phyloP scores from a whole-genome alignment of 2,797 vertebrate species.

The Margarornis squamiger region DNA sequence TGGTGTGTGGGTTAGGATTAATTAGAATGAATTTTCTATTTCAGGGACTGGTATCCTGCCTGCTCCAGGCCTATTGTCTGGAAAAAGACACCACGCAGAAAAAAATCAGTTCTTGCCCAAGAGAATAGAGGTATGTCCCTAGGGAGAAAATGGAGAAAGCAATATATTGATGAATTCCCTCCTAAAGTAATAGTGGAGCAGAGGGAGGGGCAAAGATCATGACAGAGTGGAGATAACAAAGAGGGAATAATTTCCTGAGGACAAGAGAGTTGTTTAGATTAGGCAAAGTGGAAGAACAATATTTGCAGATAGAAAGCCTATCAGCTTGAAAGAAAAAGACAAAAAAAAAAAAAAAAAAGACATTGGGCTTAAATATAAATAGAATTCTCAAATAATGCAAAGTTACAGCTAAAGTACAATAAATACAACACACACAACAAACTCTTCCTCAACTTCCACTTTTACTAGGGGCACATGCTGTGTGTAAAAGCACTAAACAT shows the following conservation, averaged over 20 bases:
- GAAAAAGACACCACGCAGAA: neutral
- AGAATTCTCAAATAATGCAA: neutral
- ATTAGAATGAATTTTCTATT: neutral
- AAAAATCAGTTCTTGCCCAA: neutral
- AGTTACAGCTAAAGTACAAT: neutral
- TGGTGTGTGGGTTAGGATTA: neutral
- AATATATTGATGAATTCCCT: neutral
- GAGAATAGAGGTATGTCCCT: neutral
- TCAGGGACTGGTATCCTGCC: neutral
- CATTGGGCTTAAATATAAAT: neutral
- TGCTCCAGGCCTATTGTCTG: neutral
- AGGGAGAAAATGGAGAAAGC: neutral
- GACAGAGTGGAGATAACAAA: neutral
- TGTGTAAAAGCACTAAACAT: neutral
- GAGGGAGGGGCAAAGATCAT: neutral
- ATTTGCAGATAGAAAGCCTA: neutral
- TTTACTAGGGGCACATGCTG: neutral
- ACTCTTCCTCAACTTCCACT: neutral
- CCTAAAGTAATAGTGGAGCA: neutral
- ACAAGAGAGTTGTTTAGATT: neutral
- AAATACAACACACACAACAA: neutral
- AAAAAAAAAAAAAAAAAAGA: no score
- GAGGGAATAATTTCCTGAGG: neutral
- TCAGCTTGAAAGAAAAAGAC: neutral
- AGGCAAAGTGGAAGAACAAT: neutral